These are phyloP conservation scores for Stenurella melanura DNA, from an alignment of 2,888 invertebrate genomes.

Conservation along the genomic window DNA sequence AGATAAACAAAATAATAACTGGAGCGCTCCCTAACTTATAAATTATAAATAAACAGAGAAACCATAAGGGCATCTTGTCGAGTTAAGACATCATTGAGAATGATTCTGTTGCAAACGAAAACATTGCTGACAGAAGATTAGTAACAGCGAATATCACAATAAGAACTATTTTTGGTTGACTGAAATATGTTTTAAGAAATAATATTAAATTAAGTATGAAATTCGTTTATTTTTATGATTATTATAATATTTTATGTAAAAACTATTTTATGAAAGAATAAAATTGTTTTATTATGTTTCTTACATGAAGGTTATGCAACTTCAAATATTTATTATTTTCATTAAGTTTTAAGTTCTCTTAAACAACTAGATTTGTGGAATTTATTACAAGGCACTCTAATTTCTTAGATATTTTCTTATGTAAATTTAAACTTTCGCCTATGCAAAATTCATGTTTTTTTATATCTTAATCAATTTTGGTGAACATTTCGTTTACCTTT, in stretches of 20 bases:
- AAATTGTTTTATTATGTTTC: slow-evolving; percentile 31
- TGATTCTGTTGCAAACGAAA: neutral
- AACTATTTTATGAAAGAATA: slow-evolving; percentile 34
- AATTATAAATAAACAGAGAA: slow-evolving; percentile 24
- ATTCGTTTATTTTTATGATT: slow-evolving; percentile 27
- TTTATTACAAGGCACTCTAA: slow-evolving; percentile 1
- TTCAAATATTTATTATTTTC: slow-evolving; percentile 26
- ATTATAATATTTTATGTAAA: slow-evolving; percentile 35
- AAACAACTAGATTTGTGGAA: neutral
- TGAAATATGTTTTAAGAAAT: slow-evolving; percentile 12
- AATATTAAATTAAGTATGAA: slow-evolving; percentile 29
- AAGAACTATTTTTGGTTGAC: slow-evolving; percentile 26
- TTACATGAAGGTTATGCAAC: slow-evolving; percentile 13
- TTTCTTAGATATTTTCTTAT: slow-evolving; percentile 25
- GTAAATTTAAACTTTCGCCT: slow-evolving; percentile 31
- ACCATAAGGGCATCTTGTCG: neutral
- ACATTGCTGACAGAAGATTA: slow-evolving; percentile 9
- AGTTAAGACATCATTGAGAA: neutral
- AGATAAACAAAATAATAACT: slow-evolving; percentile 32
- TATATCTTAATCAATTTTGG: neutral
- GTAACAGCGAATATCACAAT: slow-evolving; percentile 15
- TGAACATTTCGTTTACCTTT: neutral
- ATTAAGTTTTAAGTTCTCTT: slow-evolving; percentile 6
- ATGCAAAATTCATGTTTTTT: slow-evolving; percentile 12
- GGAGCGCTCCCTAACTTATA: slow-evolving; percentile 9